Evolutionary conservation across 2,113 vertebrate species (phyloP).

Genomic region (Struthio camelus): DNA sequence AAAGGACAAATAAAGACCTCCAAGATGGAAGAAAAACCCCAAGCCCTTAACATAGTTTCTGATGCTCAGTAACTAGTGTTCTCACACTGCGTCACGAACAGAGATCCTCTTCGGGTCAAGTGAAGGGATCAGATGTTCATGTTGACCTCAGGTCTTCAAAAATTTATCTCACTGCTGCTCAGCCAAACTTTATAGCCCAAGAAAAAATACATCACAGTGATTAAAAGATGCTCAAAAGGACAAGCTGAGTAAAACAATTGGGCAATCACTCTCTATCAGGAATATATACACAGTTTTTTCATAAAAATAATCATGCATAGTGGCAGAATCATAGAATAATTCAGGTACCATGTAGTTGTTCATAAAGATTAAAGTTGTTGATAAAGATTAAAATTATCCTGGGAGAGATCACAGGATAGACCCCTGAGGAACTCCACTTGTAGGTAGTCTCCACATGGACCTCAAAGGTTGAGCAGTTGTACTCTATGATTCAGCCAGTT

Average conservation of each 20-base stretch:
- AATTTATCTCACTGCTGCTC: not conserved
- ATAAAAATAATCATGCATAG: not conserved
- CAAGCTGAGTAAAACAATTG: not conserved
- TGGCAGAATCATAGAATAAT: not conserved
- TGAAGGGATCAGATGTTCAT: not conserved
- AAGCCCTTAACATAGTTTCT: not conserved
- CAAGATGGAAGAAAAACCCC: not conserved
- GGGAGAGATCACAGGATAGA: not conserved
- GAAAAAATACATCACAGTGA: not conserved
- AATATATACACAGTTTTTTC: not conserved
- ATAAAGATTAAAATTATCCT: not conserved
- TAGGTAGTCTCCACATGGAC: not conserved
- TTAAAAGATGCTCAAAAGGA: not conserved
- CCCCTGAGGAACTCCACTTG: not conserved
- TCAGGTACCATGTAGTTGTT: not conserved
- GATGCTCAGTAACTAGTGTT: not conserved
- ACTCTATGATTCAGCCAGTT: not conserved
- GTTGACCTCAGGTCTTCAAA: not conserved
- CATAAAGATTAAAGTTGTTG: not conserved
- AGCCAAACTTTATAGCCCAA: not conserved
- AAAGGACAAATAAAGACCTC: not conserved
- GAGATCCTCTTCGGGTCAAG: not conserved
- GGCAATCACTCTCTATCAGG: not conserved
- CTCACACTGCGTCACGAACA: not conserved
- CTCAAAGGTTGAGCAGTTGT: no score